Base-by-base conservation (phyloP, 2,888 invertebrate genomes). In the Epicampocera succincta region DNA sequence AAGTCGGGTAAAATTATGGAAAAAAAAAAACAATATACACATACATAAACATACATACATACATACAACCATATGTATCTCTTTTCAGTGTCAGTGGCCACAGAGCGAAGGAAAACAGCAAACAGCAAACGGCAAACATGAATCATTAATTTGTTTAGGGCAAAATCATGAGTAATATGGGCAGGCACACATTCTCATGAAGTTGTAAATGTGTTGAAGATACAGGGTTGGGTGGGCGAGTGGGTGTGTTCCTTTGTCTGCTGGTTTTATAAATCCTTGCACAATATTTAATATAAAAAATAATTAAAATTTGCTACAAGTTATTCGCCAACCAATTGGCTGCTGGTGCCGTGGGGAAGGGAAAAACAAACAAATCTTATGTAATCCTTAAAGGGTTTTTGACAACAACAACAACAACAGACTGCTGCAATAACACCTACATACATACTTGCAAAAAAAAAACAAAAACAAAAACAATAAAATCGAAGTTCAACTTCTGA, bases 161-260 rank as follows among this genome's bases (percentile, higher is more conserved):
- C 17, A 54, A 38, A 12, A 50, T 33, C 44, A 61, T 69, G 76
- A 76, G 68, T 75, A 75, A 74, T 73, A 33, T 63, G 44, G 38
- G 21, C 54, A 48, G 19, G 42, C 50, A 61, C 46, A 54, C 17
- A 19, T 48, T 33, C n/a, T 12, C 21, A 13, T 4, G 15, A 21
- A 48, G 25, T 6, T 12, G n/a, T 44, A 52, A 58, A 42, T 17
- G 33, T 52, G 17, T 1, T 11, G 12, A 25, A 19, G 60, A 63
- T 29, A 46, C 61, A 56, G 46, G 80, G 52, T 40, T 68, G 58
- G 69, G 44, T 46, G 29, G 48, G 3, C 33, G 5, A 6, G 44
- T 79, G 72, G 76, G 80, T 76, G 80, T 81, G 80, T 81, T 81
- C 61, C 19, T 72, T 58, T 78, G 50, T 58, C 54, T 71, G 21